Base-by-base conservation (phyloP, 2,888 invertebrate species). In the Tryphoninae sp. region DNA sequence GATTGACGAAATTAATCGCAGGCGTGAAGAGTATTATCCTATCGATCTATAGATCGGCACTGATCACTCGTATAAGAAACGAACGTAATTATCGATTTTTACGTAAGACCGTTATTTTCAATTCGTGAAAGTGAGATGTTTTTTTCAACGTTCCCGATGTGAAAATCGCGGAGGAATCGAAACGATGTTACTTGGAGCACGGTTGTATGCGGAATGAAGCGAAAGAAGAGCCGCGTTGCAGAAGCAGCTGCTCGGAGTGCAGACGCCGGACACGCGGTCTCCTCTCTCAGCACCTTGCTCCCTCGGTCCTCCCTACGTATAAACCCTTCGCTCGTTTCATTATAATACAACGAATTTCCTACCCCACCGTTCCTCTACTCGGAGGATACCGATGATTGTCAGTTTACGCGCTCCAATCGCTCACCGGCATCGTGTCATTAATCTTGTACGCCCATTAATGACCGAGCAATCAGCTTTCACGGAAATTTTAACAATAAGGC, bases 121-220 rank as follows among this genome's bases (percentile, higher is more conserved):
- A 51, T 23, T 62, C 45, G 26, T 9, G 40, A n/a, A 65, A 69
- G 9, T 51, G 11, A 49, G 33, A 33, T 33, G 6, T 33, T 33
- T 33, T 64, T 65, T 55, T 4, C 2, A 13, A 23, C 23, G 23
- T 19, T 22, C 23, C 58, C 58, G 33, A 23, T 68, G 19, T 4
- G 7, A 68, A 58, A 45, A 58, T 42, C 61, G 22, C 22, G 33
- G 65, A 71, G 67, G 59, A 49, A 59, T 19, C 19, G 77, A 62
- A 55, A 75, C 82, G 86, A 81, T 83, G 87, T 85, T 85, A 80
- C 88, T 82, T 81, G 84, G 84, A 78, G 83, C 86, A 82, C 86
- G 85, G 86, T 86, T 84, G 84, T 86, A 81, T 86, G 86, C 86
- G 87, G 85, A 90, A 87, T 89, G 90, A 89, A 86, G 84, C 81